A percentile compares a stretch with the other conserved stretches of the same genome.
phyloP scores from a whole-genome alignment of 2,797 vertebrate genomes.

The Acanthurus tractus region DNA sequence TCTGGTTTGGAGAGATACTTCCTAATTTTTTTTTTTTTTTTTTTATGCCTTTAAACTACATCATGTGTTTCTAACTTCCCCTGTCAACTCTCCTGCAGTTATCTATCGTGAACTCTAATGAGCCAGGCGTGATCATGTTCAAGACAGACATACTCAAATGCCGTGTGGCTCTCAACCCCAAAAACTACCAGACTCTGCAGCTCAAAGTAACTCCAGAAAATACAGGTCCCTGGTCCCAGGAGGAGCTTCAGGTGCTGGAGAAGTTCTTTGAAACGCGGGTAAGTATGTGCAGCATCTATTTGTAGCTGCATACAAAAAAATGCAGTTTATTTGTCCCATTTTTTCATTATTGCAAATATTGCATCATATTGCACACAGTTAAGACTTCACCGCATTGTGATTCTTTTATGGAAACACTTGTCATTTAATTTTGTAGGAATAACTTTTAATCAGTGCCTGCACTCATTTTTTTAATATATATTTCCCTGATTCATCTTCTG shows the following conservation, averaged over 20 bases:
- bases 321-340: neutral
- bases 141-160: conserved; percentile 98
- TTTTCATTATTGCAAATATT: neutral
- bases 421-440: neutral
- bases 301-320: neutral
- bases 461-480: neutral
- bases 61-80: neutral
- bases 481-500: neutral
- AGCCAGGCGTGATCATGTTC: conserved; percentile 99
- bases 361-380: neutral
- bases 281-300: conserved; percentile 42
- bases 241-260: conserved; percentile 97
- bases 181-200: conserved; percentile 98
- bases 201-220: conserved; percentile 99
- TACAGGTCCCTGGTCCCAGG: conserved; percentile 96
- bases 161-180: conserved; percentile 97
- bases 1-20: neutral
- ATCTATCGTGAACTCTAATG: conserved; percentile 97
- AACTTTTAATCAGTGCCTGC: neutral
- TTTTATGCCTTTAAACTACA: neutral
- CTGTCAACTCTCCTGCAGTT: conserved; percentile 82
- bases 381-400: neutral
- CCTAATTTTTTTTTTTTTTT: too few species aligned
- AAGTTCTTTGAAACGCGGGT: conserved; percentile 99
- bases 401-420: conserved; percentile 1